Evolutionary conservation across 2,888 invertebrate genomes (phyloP).

Genomic region (Pterostichus madidus): DNA sequence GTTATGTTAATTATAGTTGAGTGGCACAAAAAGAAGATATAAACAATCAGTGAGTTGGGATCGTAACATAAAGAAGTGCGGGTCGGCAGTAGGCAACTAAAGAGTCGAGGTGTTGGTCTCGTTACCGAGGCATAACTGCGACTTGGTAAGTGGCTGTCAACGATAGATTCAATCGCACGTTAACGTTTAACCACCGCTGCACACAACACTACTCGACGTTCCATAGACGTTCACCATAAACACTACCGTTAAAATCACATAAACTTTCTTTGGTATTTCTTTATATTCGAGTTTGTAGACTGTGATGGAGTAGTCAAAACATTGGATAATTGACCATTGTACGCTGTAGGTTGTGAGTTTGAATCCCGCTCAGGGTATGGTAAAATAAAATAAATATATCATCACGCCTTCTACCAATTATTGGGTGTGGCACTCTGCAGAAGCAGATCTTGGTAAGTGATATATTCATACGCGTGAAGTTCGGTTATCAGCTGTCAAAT

Average conservation of each 20-base stretch:
- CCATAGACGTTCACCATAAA: neutral
- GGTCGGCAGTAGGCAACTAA: slow-evolving; percentile 1
- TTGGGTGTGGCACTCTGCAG: too few relatives aligned
- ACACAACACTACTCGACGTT: neutral
- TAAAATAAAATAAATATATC: too few relatives aligned
- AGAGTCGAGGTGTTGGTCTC: slow-evolving; percentile 34
- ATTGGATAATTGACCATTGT: too few relatives aligned
- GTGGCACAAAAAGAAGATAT: slow-evolving; percentile 9
- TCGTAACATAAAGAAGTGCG: slow-evolving; percentile 1
- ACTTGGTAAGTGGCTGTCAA: slow-evolving; percentile 46
- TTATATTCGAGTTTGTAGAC: neutral
- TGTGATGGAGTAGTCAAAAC: too few relatives aligned
- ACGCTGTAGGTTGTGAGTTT: too few relatives aligned
- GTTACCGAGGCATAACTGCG: slow-evolving; percentile 36
- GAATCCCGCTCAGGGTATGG: too few relatives aligned
- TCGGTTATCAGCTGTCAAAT: too few relatives aligned
- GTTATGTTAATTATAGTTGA: neutral
- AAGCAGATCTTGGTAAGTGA: too few relatives aligned
- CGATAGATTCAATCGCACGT: slow-evolving; percentile 43
- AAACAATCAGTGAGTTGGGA: slow-evolving; percentile 8
- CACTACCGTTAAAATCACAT: neutral
- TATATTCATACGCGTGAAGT: too few relatives aligned
- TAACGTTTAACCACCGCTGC: slow-evolving; percentile 20
- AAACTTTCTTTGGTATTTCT: neutral
- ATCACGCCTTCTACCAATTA: too few relatives aligned